Percentiles rank a stretch among this genome's conserved stretches.
These are phyloP conservation scores for Drosophila tani DNA, from an alignment of 1,140 invertebrate species.

Conservation along the genomic window DNA sequence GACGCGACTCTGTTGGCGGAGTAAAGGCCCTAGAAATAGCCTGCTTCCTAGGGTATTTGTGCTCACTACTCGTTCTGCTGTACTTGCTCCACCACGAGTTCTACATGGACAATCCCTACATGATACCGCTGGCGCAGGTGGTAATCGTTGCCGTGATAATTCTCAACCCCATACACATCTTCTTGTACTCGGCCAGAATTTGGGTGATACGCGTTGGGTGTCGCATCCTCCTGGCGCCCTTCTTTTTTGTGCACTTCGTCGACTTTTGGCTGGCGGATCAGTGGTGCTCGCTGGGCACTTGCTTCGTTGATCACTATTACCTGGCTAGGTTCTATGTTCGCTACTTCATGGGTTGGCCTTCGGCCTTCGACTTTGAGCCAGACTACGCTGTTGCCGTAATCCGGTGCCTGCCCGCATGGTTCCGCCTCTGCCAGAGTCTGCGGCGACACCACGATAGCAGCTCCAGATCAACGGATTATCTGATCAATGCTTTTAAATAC, in stretches of 20 bases:
- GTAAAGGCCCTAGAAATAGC: slow-evolving; percentile 89
- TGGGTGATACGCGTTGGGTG: slow-evolving; percentile 83
- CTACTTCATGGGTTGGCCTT: slow-evolving; percentile 19
- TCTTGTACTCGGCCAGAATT: slow-evolving; percentile 83
- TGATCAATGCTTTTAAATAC: slow-evolving; percentile 94
- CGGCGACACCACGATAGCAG: slow-evolving; percentile 88
- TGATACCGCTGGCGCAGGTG: slow-evolving; percentile 87
- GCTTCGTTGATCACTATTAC: slow-evolving; percentile 91
- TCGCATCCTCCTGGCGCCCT: slow-evolving; percentile 91
- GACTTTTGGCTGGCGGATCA: slow-evolving; percentile 98
- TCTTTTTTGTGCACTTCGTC: slow-evolving; percentile 93
- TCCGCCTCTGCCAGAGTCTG: slow-evolving; percentile 93
- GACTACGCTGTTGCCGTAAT: slow-evolving; percentile 86
- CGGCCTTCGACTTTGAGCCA: slow-evolving; percentile 30
- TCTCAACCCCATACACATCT: slow-evolving; percentile 88
- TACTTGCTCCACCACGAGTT: slow-evolving; percentile 86
- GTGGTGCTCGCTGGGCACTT: slow-evolving; percentile 91
- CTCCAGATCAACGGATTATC: slow-evolving; percentile 88
- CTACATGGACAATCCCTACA: slow-evolving; percentile 86
- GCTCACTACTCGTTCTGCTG: slow-evolving; percentile 86
- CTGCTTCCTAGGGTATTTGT: slow-evolving; percentile 88
- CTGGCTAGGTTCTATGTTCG: slow-evolving; percentile 48
- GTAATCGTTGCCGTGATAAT: slow-evolving; percentile 87
- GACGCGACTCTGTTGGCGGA: slow-evolving; percentile 88
- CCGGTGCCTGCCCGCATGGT: slow-evolving; percentile 92